A percentile compares a stretch with the other conserved stretches of the same genome.
Conservation (phyloP, 1,140 invertebrate species). For the Drosophila melanogaster region Release_6_plus_ISO1_MT NT_033777.3:4999001-4999500, state of each 20-base stretch:
- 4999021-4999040: slow-evolving; percentile 6
- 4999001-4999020: slow-evolving; percentile 44
- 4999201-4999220: slow-evolving; percentile 70
- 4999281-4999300: slow-evolving; percentile 76
- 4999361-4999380: slow-evolving; percentile 60
- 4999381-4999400: slow-evolving; percentile 72
- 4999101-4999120: slow-evolving; percentile 67
- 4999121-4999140: slow-evolving; percentile 22
- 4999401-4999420: slow-evolving; percentile 16
- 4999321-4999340: not conserved
- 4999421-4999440: not conserved
- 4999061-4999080: slow-evolving; percentile 73
- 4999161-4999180: slow-evolving; percentile 36
- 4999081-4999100: slow-evolving; percentile 69
- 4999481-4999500: too few relatives aligned
- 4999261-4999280: slow-evolving; percentile 48
- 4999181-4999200: slow-evolving; percentile 65
- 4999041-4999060: slow-evolving; percentile 68
- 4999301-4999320: slow-evolving; percentile 28
- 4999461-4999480: too few relatives aligned
- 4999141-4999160: slow-evolving; percentile 18
- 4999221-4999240: slow-evolving; percentile 36
- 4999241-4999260: slow-evolving; percentile 35
- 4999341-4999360: slow-evolving; percentile 45
- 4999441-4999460: too few relatives aligned